These are phyloP conservation scores for Trogon surrucura DNA, from an alignment of 2,113 vertebrate genomes.

Conservation along the genomic window DNA sequence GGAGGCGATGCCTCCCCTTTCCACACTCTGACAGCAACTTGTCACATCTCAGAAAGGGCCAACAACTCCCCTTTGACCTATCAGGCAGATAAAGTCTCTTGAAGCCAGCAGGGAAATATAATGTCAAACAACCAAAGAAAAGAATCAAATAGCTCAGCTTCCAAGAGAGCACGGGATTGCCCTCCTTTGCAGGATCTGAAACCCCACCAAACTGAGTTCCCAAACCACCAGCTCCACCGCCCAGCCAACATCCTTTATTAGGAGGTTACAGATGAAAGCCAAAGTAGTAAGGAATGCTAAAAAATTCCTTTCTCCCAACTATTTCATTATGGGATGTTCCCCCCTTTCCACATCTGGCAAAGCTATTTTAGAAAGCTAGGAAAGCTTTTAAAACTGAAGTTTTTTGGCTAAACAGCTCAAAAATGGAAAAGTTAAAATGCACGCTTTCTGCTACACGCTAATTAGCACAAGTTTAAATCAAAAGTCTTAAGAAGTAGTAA, in stretches of 20 bases:
- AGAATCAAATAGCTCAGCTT: slow-evolving; percentile 9
- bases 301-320: slow-evolving; percentile 11
- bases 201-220: background rate
- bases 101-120: background rate
- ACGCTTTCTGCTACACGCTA: background rate
- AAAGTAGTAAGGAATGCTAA: background rate
- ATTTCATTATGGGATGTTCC: background rate
- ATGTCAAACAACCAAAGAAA: slow-evolving; percentile 46
- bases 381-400: background rate
- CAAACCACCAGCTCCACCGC: background rate
- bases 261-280: background rate
- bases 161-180: rapidly evolving
- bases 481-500: background rate
- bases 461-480: background rate
- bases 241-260: background rate
- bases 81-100: background rate
- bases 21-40: background rate
- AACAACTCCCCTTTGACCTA: slow-evolving; percentile 10
- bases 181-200: background rate
- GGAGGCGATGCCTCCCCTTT: background rate
- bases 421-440: background rate
- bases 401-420: background rate
- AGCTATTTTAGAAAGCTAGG: slow-evolving; percentile 50
- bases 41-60: background rate
- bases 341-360: slow-evolving; percentile 52